Base-by-base conservation (phyloP, 2,888 invertebrate genomes). In the Glaucopsyche alexis region DNA sequence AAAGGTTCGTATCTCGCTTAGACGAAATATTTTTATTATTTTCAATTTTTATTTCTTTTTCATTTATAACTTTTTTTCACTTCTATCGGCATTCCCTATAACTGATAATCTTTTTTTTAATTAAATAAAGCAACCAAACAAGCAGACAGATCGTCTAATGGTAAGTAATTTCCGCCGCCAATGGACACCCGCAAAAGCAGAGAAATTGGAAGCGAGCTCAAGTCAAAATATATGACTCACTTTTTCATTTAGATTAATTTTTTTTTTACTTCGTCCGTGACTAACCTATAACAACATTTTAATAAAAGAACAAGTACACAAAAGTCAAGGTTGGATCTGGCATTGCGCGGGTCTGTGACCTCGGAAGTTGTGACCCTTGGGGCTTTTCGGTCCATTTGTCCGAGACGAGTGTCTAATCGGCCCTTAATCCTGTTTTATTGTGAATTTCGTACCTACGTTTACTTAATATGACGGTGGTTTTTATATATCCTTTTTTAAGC, bases 311-410 rank as follows among this genome's bases (percentile, higher is more conserved):
- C 8, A n/a, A 16, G 16, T 8, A 11, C 42, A 45, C 42, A 16
- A 45, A 66, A 13, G 47, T 67, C 67, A 67, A 67, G 67, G 45
- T 67, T 47, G 47, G 67, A 13, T 16, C 19, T 66, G n/a, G 9
- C 45, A 45, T 16, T 42, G 7, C 16, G n/a, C 42, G 11, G 67
- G 67, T 67, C 55, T 19, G 55, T 55, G 55, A 55, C 55, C 55
- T 55, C 55, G 55, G 55, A 19, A 55, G 55, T 19, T n/a, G 9
- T n/a, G 19, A 45, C 67, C 45, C 67, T 47, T 19, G 40, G 65
- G 65, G 65, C n/a, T 65, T 65, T 40, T 65, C 65, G 40, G 38
- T 65, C n/a, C 65, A 65, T 65, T 65, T 8, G 65, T n/a, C 14
- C 14, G 14, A 55, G n/a, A n/a, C 55, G n/a, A 40, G 40, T 29